Conservation (phyloP, 2,797 vertebrate genomes). For the Knipowitschia caucasica region DNA sequence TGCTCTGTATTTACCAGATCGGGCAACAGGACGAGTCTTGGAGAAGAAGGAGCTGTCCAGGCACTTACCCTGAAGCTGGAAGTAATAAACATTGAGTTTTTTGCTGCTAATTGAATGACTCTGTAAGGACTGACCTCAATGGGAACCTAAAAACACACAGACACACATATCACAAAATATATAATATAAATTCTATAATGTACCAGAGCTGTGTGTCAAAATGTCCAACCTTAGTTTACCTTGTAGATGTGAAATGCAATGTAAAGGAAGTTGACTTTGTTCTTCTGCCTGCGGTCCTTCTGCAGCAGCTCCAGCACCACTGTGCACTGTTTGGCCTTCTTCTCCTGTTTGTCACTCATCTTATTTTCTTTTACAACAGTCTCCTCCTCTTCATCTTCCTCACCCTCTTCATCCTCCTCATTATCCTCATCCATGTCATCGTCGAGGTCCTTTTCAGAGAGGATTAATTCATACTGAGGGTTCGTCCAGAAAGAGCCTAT, state of each 20-base stretch:
- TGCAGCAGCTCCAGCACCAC: constrained; percentile 78
- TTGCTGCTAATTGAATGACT: background rate
- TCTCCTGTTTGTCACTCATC: constrained; percentile 50
- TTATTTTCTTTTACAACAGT: constrained; percentile 29
- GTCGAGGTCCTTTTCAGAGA: constrained; percentile 64
- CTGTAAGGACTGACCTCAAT: constrained; percentile 41
- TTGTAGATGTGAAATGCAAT: constrained; percentile 77
- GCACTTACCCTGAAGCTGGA: constrained; percentile 56
- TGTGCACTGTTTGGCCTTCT: constrained; percentile 63
- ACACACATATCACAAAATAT: too few species aligned
- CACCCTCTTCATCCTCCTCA: constrained; percentile 29
- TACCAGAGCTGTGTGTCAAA: background rate
- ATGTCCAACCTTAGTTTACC: constrained; percentile 37
- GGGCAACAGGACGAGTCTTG: constrained; percentile 60
- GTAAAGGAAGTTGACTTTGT: constrained; percentile 66
- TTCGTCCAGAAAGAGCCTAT: constrained; percentile 79
- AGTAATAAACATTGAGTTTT: background rate
- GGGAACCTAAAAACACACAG: constrained; percentile 51
- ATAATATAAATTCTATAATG: background rate
- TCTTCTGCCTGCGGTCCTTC: constrained; percentile 69
- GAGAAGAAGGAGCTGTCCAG: constrained; percentile 70
- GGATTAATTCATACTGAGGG: constrained; percentile 75
- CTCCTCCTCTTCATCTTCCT: constrained; percentile 41
- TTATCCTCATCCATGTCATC: constrained; percentile 45
- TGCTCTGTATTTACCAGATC: constrained; percentile 70